phyloP scores from a whole-genome alignment of 2,113 vertebrate species.

The Lucifuga dentata region DNA sequence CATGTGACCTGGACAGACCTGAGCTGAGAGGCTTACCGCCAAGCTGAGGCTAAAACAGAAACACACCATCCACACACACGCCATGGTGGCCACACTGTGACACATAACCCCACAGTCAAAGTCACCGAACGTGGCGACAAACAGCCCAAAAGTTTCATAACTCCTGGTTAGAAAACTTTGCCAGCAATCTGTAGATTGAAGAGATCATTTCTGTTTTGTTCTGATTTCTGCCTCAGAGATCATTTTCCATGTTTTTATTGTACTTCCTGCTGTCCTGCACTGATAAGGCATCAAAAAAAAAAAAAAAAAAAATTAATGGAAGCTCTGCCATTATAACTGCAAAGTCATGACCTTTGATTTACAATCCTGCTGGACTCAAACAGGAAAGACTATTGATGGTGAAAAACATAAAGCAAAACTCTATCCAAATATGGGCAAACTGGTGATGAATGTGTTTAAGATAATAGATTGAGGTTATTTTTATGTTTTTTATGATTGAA shows the following conservation, averaged over 20 bases:
- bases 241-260: background rate
- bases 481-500: too few species aligned
- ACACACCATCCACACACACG: slow-evolving; percentile 32
- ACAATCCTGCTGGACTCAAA: background rate
- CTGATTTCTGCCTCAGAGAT: too few species aligned
- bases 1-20: slow-evolving; percentile 77
- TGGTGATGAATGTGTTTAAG: background rate
- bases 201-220: background rate
- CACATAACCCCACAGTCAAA: slow-evolving; percentile 28
- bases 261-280: background rate
- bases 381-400: background rate
- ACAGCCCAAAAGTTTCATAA: background rate
- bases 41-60: slow-evolving; percentile 59
- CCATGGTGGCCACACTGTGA: slow-evolving; percentile 44
- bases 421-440: slow-evolving; percentile 2
- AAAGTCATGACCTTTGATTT: slow-evolving; percentile 58
- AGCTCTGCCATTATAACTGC: background rate
- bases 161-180: background rate
- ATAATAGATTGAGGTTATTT: too few species aligned
- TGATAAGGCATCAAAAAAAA: too few species aligned
- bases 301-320: background rate
- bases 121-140: slow-evolving; percentile 27
- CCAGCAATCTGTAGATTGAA: too few species aligned
- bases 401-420: background rate
- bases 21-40: slow-evolving; percentile 72